These are phyloP conservation scores for Diarsia dahlii DNA, from an alignment of 2,888 invertebrate genomes.

Conservation along the genomic window DNA sequence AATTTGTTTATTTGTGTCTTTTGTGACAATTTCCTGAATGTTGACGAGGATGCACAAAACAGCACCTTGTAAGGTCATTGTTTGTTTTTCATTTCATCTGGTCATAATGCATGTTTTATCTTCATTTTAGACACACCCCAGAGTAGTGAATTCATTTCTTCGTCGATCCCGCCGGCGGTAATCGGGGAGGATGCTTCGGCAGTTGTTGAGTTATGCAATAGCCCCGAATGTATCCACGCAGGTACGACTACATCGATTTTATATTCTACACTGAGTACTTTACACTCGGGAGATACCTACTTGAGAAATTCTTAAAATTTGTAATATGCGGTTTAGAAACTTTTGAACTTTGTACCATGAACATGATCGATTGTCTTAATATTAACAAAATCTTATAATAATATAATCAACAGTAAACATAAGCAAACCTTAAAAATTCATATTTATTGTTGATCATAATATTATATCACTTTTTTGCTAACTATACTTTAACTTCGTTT, in stretches of 20 bases:
- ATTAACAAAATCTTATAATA: too few species aligned
- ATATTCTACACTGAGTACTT: background rate
- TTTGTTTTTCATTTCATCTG: slow-evolving; percentile 48
- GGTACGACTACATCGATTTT: slow-evolving; percentile 83
- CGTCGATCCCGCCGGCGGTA: slow-evolving; percentile 83
- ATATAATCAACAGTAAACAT: too few species aligned
- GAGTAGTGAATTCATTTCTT: slow-evolving; percentile 87
- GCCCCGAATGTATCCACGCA: slow-evolving; percentile 95
- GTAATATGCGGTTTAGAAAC: background rate
- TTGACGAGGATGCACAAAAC: too few species aligned
- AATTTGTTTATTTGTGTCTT: too few species aligned
- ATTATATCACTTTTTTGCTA: too few species aligned
- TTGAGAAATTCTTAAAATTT: background rate
- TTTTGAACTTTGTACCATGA: background rate
- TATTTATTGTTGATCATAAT: too few species aligned
- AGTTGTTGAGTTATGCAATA: slow-evolving; percentile 91
- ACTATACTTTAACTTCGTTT: too few species aligned
- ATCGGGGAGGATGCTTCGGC: slow-evolving; percentile 73
- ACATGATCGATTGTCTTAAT: too few species aligned
- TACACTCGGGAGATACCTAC: too few species aligned
- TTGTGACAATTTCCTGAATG: too few species aligned
- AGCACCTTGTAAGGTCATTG: background rate
- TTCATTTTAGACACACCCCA: slow-evolving; percentile 87
- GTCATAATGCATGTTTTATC: slow-evolving; percentile 69
- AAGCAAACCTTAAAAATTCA: too few species aligned